Percentiles rank a stretch among this genome's conserved stretches.
Conservation (phyloP, 2,797 vertebrate genomes). For the Acestrorhynchus altus region DNA sequence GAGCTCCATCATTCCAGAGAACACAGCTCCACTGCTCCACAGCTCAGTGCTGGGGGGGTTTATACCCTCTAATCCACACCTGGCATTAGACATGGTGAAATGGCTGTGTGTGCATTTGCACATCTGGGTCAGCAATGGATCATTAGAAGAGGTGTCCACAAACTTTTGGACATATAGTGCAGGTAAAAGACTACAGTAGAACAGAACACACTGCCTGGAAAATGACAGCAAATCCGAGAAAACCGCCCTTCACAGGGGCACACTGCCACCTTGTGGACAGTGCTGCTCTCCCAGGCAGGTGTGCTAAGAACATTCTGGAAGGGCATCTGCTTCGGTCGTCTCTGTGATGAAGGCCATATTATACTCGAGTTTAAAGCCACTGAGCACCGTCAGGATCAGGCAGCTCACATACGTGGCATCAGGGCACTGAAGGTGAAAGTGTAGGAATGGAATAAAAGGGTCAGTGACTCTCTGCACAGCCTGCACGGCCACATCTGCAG, state of each 20-base stretch:
- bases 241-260: slow-evolving; percentile 49
- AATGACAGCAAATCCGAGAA: slow-evolving; percentile 58
- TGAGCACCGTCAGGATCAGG: no score
- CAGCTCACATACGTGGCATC: not conserved
- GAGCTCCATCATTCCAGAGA: no score
- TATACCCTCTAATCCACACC: no score
- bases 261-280: slow-evolving; percentile 75
- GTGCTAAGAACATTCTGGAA: slow-evolving; percentile 50
- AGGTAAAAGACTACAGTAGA: not conserved
- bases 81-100: no score
- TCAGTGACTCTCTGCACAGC: no score
- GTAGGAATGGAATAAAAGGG: not conserved
- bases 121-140: no score
- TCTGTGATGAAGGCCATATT: not conserved
- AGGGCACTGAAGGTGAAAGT: not conserved
- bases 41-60: no score
- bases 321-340: not conserved
- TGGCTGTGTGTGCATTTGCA: no score
- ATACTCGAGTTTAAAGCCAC: not conserved
- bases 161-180: no score
- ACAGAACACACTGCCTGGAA: slow-evolving; percentile 56
- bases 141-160: no score
- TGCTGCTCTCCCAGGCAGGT: slow-evolving; percentile 17
- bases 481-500: no score
- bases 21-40: no score